Evolutionary conservation across 2,797 vertebrate species (phyloP).

Genomic region (Sylvilagus floridanus): DNA sequence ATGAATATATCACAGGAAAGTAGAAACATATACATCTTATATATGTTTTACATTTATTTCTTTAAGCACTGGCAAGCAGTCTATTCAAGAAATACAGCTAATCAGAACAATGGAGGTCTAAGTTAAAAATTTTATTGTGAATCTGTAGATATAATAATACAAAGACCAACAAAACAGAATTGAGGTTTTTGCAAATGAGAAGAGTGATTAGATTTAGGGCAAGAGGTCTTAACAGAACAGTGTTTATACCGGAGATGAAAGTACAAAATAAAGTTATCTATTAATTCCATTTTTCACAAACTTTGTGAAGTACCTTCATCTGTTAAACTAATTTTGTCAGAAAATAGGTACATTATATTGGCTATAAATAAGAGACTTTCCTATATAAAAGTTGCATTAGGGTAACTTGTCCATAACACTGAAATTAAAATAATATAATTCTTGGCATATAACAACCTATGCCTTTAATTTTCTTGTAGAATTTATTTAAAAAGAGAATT

Average conservation of each 20-base stretch:
- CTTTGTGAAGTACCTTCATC: no score
- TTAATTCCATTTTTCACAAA: no score
- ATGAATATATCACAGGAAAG: background rate
- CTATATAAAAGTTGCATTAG: background rate
- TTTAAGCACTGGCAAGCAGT: background rate
- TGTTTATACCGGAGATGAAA: background rate
- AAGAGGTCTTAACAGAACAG: background rate
- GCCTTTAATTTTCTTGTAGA: background rate
- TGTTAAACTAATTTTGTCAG: background rate
- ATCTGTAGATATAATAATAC: background rate
- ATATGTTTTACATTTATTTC: background rate
- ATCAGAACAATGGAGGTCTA: background rate
- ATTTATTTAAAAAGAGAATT: background rate
- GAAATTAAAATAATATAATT: background rate
- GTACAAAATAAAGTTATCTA: background rate
- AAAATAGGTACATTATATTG: conserved; percentile 24
- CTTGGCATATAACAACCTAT: background rate
- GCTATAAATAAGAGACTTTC: background rate
- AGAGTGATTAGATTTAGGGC: background rate
- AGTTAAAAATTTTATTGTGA: background rate
- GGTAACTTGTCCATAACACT: background rate
- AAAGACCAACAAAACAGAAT: background rate
- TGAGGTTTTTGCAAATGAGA: background rate
- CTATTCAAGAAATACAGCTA: background rate
- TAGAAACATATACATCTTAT: background rate